These are phyloP conservation scores for Meriones psammophilus DNA, from an alignment of 2,797 vertebrate species.

Conservation along the genomic window DNA sequence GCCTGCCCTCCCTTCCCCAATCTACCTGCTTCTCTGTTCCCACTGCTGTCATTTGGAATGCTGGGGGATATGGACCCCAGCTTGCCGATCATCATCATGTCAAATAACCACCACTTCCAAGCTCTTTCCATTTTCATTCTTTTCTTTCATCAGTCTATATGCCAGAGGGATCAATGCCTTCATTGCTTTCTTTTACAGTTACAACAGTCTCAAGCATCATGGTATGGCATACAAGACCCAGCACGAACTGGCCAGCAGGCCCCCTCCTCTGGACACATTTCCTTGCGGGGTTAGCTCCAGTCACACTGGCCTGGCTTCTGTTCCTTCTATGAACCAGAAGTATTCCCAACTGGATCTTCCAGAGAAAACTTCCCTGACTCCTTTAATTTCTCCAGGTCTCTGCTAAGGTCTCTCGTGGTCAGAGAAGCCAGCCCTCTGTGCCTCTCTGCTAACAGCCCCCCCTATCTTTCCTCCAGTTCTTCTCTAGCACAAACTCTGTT, in stretches of 20 bases:
- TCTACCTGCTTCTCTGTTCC: neutral
- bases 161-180: neutral
- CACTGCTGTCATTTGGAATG: too few species aligned
- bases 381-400: neutral
- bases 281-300: neutral
- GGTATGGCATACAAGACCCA: neutral
- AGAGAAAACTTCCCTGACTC: neutral
- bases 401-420: neutral
- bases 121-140: neutral
- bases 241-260: rapidly evolving
- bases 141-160: neutral
- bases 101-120: neutral
- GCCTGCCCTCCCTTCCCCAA: neutral
- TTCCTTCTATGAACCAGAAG: neutral
- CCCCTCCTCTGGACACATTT: neutral
- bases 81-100: rapidly evolving
- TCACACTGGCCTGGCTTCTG: neutral
- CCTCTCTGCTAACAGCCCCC: neutral
- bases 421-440: neutral
- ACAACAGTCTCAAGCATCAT: neutral
- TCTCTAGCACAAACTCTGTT: neutral
- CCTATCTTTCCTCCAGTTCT: neutral
- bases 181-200: neutral
- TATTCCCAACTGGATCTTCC: neutral
- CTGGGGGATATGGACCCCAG: rapidly evolving